phyloP scores from a whole-genome alignment of 2,888 invertebrate genomes.

The Tetragonula carbonaria region DNA sequence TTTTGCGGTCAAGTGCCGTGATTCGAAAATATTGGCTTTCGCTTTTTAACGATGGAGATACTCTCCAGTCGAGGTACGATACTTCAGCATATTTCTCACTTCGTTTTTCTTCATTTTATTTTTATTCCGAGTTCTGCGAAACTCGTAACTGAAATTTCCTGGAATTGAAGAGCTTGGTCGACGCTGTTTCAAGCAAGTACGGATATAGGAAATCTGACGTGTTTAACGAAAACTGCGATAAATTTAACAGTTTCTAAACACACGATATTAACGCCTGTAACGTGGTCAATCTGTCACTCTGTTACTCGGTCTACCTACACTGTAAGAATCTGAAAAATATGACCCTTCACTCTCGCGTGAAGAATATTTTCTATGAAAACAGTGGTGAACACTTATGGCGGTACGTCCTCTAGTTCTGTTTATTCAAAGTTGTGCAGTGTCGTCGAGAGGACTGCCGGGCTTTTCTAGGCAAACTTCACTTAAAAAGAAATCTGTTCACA shows the following conservation, averaged over 20 bases:
- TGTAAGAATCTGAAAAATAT: background rate
- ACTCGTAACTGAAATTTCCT: background rate
- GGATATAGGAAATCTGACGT: background rate
- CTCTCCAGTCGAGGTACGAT: background rate
- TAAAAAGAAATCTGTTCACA: background rate
- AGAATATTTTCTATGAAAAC: conserved; percentile 17
- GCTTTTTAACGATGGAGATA: background rate
- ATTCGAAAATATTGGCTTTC: background rate
- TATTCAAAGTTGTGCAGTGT: background rate
- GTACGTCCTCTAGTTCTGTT: background rate
- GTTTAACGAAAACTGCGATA: background rate
- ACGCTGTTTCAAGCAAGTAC: background rate
- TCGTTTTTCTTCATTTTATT: background rate
- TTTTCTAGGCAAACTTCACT: background rate
- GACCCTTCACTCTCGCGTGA: background rate
- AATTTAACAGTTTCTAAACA: background rate
- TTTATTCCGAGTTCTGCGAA: background rate
- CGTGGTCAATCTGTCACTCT: background rate
- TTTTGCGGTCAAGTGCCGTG: background rate
- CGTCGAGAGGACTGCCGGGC: background rate
- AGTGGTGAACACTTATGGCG: background rate
- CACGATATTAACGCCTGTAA: no score
- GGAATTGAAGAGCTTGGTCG: no score
- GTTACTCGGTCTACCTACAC: no score
- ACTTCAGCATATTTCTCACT: background rate